These are phyloP conservation scores for Amazona guildingii DNA, from an alignment of 2,113 vertebrate species.

Conservation along the genomic window DNA sequence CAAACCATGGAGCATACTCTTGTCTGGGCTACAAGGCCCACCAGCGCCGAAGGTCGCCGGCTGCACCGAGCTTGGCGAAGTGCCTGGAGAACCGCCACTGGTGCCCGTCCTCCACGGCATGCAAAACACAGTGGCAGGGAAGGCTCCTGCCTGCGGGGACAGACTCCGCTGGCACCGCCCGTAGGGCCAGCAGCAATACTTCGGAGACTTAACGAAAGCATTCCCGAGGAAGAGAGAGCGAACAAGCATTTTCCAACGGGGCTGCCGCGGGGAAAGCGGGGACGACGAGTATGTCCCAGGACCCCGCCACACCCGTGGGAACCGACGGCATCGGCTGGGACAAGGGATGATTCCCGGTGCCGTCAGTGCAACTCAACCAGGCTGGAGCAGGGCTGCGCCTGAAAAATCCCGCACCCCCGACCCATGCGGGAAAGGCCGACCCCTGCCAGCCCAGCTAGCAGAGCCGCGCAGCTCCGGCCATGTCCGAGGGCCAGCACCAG, in stretches of 20 bases:
- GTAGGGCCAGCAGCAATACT: not conserved
- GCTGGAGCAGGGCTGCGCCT: not conserved
- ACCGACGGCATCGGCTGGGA: not conserved
- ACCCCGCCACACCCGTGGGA: not conserved
- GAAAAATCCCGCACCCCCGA: not conserved
- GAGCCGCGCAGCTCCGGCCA: not conserved
- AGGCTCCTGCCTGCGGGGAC: not conserved
- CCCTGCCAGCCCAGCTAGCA: not conserved
- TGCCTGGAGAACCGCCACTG: not conserved
- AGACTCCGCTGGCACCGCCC: not conserved
- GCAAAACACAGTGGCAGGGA: not conserved
- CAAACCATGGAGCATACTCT: not conserved
- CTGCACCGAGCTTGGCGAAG: not conserved
- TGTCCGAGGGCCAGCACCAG: not conserved
- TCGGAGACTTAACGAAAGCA: fast-evolving
- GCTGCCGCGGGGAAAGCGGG: not conserved
- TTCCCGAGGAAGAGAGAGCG: not conserved
- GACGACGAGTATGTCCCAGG: not conserved
- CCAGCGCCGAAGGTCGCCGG: not conserved
- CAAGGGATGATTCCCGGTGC: not conserved
- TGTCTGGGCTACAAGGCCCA: not conserved
- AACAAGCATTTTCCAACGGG: not conserved
- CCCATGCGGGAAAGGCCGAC: not conserved
- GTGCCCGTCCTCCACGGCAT: not conserved
- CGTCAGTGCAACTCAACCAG: not conserved